Evolutionary conservation across 2,797 vertebrate species (phyloP), one percentile per base, ranked within the genome.

Genomic region (Megaceryle alcyon): DNA sequence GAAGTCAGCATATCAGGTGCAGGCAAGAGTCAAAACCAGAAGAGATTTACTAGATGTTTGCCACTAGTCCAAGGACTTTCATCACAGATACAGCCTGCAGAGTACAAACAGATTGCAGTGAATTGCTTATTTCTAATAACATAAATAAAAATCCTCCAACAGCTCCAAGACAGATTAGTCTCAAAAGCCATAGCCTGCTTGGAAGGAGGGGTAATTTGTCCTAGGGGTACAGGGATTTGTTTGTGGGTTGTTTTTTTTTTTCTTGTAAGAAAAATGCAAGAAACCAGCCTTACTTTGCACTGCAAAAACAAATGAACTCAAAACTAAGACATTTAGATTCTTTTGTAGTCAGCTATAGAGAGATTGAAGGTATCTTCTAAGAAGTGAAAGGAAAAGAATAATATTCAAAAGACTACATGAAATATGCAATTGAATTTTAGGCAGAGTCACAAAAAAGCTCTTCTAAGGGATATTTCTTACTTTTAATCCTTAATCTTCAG

Each of bases 161-260:
- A 60, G 76, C 72, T 88, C 69, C 43, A 28, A 84, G 89, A 84
- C 0, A 59, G 83, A 82, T 90, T 49, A 70, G 61, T 28, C 85
- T 87, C 68, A 29, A 6, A 86, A 68, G 53, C 2, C 66, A 63
- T 6, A 71, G 78, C 33, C 51, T 75, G 44, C 12, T 14, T 68
- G 51, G 53, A 72, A 71, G 64, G 54, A 82, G 80, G 87, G 41
- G 89, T 39, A 81, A 91, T 88, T 82, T 86, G 84, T 92, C 65
- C 61, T 56, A 86, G 72, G 29, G 39, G 43, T 10, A 54, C 39
- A 63, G 21, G 21, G 28, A 31, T 41, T 61, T 33, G 33, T 33
- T n/a, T n/a, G n/a, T 20, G 22, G 44, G 8, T 49, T 49, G 44
- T 19, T 49, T 49, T 18, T 21, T 72, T 44, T 48, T 60, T 2